A percentile compares a stretch with the other conserved stretches of the same genome.
Conservation (phyloP, 2,797 vertebrate species). For the Sebastes cheni region DNA sequence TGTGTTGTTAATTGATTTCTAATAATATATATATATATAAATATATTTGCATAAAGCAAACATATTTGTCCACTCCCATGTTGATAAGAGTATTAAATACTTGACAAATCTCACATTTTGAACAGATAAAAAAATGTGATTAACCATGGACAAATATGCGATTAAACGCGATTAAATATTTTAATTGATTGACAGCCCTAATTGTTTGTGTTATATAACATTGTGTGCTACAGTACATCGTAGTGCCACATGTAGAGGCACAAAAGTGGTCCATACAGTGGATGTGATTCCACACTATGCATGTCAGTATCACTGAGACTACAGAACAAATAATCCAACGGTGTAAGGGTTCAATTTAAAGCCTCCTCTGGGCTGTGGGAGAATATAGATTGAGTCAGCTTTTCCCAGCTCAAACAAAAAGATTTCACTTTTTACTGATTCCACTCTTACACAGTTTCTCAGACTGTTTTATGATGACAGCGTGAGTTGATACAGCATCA, state of each 20-base stretch:
- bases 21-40: too few species aligned
- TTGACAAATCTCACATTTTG: too few species aligned
- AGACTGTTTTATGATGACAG: constrained; percentile 44
- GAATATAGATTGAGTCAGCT: constrained; percentile 67
- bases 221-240: not conserved
- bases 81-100: too few species aligned
- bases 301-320: constrained; percentile 32
- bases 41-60: too few species aligned
- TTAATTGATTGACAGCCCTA: too few species aligned
- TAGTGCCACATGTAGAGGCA: not conserved
- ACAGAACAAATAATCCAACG: constrained; percentile 61
- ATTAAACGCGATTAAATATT: too few species aligned
- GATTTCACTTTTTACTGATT: constrained; percentile 39
- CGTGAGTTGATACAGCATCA: constrained; percentile 31
- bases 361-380: constrained; percentile 55
- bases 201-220: not conserved
- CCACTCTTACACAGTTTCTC: constrained; percentile 25
- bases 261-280: not conserved
- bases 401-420: constrained; percentile 45
- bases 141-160: too few species aligned
- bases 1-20: too few species aligned
- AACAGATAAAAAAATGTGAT: too few species aligned
- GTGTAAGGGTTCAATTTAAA: constrained; percentile 61
- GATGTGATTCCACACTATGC: constrained; percentile 38
- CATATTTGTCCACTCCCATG: too few species aligned